Evolutionary conservation across 2,797 vertebrate species (phyloP).

Genomic region (Pangasius mekongensis): DNA sequence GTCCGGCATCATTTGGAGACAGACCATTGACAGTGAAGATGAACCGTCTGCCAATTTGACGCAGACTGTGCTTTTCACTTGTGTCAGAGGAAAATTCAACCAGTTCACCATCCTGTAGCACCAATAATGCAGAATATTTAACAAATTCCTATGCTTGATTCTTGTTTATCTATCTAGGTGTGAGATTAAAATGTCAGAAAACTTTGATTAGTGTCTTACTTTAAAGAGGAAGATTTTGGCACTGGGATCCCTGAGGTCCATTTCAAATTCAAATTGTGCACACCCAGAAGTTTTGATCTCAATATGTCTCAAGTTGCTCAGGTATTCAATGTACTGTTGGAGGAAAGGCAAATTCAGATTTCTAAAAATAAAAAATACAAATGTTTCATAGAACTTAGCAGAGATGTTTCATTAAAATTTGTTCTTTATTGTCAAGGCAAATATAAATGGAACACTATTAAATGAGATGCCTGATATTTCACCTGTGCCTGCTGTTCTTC

Average conservation of each 20-base stretch:
- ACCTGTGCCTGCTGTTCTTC: constrained; percentile 80
- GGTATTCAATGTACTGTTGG: constrained; percentile 74
- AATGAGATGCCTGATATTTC: constrained; percentile 8
- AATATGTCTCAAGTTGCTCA: constrained; percentile 81
- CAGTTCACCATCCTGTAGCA: constrained; percentile 81
- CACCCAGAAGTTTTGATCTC: constrained; percentile 73
- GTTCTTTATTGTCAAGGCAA: neutral
- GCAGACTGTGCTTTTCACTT: constrained; percentile 79
- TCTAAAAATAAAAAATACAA: neutral
- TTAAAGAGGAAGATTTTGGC: constrained; percentile 87
- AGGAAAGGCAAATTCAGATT: constrained; percentile 24
- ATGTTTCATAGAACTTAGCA: neutral
- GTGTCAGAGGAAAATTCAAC: constrained; percentile 72
- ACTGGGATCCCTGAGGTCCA: constrained; percentile 79
- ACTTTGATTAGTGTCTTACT: constrained; percentile 66
- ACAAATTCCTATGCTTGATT: neutral
- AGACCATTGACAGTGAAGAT: constrained; percentile 73
- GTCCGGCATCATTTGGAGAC: constrained; percentile 73
- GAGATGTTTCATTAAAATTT: neutral
- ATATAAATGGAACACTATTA: neutral
- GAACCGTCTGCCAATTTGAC: constrained; percentile 78
- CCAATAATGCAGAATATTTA: constrained; percentile 20
- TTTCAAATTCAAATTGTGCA: constrained; percentile 84
- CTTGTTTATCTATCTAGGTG: neutral
- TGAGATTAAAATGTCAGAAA: neutral